Evolutionary conservation across 92 coral and sea anemone species (phyloP).

Genomic region (Desmophyllum pertusum): DNA sequence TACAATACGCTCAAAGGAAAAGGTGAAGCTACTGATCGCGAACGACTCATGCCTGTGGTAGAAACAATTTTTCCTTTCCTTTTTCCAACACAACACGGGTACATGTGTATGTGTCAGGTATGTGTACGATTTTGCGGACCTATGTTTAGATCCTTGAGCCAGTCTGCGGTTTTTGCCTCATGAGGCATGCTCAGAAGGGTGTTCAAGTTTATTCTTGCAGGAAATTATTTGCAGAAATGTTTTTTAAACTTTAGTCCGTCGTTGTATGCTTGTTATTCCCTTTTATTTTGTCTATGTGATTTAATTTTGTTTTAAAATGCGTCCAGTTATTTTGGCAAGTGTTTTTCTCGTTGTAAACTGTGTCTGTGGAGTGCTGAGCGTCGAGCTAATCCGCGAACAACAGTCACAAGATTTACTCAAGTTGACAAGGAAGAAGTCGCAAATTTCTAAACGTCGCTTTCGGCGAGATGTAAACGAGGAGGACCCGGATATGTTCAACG

Average conservation of each 20-base stretch:
- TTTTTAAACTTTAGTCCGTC: not conserved
- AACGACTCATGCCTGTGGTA: too few species aligned
- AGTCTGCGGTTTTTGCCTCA: not conserved
- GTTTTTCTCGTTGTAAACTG: slow-evolving; percentile 8
- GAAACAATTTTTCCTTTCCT: too few species aligned
- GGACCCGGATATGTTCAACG: not conserved
- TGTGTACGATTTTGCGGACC: not conserved
- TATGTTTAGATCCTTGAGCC: not conserved
- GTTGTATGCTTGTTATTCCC: too few species aligned
- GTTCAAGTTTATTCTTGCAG: slow-evolving; percentile 24
- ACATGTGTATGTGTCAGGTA: not conserved
- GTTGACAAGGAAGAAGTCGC: slow-evolving; percentile 6
- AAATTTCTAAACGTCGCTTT: slow-evolving; percentile 10
- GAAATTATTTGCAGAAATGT: not conserved
- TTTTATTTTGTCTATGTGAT: not conserved
- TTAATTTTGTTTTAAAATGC: slow-evolving; percentile 10
- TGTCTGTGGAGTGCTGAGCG: not conserved
- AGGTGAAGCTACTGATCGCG: too few species aligned
- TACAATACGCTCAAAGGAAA: too few species aligned
- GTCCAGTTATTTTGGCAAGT: not conserved
- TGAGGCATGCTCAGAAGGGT: not conserved
- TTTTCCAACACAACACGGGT: too few species aligned
- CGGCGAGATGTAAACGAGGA: not conserved
- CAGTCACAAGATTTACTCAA: not conserved
- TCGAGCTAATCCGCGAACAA: not conserved